Conservation (phyloP, 2,113 vertebrate species). For the Catharus bicknelli region DNA sequence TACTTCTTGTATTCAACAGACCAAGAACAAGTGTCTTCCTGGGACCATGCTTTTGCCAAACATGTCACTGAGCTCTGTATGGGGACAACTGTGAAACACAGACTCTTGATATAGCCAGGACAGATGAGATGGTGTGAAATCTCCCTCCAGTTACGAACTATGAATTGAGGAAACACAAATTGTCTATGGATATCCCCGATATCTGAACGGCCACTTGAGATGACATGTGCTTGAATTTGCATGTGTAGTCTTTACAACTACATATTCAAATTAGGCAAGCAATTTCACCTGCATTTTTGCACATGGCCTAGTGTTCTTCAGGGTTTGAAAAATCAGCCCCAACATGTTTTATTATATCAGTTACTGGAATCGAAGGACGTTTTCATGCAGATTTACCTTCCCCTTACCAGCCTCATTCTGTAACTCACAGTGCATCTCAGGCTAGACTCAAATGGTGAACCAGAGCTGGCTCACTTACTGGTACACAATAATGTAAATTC, state of each 20-base stretch:
- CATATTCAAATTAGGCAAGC: constrained; percentile 11
- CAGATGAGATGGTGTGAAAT: neutral
- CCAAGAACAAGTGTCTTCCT: neutral
- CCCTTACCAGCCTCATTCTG: neutral
- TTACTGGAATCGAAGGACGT: constrained; percentile 35
- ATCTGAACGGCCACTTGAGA: constrained; percentile 32
- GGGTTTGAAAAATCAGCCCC: constrained; percentile 27
- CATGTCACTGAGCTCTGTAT: neutral
- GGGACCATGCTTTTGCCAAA: neutral
- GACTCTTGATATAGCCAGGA: neutral
- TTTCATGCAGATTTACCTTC: neutral
- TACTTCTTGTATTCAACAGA: neutral
- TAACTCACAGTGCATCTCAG: neutral
- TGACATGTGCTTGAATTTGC: constrained; percentile 6
- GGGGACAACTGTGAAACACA: constrained; percentile 26
- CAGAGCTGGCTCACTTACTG: neutral
- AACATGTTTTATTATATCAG: neutral
- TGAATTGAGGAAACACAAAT: constrained; percentile 18
- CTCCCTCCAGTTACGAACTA: neutral
- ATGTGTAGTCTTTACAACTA: neutral
- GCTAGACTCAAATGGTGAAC: neutral
- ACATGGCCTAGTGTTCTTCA: constrained; percentile 38
- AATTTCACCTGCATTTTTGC: constrained; percentile 55
- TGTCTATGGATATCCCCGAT: neutral
- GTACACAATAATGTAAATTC: neutral